Evolutionary conservation across 2,113 vertebrate species (phyloP).

Genomic region (Podarcis raffonei): DNA sequence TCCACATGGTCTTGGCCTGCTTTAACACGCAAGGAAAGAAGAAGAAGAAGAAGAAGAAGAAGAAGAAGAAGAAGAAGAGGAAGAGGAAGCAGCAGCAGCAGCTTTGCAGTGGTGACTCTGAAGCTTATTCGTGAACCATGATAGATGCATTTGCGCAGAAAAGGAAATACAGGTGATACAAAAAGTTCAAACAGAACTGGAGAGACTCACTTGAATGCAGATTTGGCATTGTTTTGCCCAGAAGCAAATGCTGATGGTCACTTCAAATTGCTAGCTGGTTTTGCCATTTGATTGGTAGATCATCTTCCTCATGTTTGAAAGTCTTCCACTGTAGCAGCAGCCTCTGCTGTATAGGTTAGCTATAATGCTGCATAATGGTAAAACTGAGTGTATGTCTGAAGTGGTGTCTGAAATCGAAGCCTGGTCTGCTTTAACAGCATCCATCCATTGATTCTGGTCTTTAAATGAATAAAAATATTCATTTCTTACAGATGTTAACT

Average conservation of each 20-base stretch:
- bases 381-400: not conserved
- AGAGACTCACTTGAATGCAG: not conserved
- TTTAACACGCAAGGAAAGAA: conserved; percentile 41
- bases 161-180: not conserved
- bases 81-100: no score
- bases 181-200: not conserved
- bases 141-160: not conserved
- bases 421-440: not conserved
- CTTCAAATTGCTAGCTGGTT: not conserved
- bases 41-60: no score
- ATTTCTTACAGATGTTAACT: not conserved
- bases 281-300: not conserved
- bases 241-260: not conserved
- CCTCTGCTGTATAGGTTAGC: not conserved
- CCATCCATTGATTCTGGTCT: not conserved
- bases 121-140: not conserved
- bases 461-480: not conserved
- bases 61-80: no score
- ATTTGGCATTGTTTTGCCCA: not conserved
- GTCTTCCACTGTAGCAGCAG: not conserved
- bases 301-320: not conserved
- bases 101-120: conserved; percentile 27
- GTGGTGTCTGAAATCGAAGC: not conserved
- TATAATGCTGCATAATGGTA: not conserved
- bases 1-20: not conserved